Conservation (phyloP, 2,113 vertebrate genomes). For the Psittacus erithacus region DNA sequence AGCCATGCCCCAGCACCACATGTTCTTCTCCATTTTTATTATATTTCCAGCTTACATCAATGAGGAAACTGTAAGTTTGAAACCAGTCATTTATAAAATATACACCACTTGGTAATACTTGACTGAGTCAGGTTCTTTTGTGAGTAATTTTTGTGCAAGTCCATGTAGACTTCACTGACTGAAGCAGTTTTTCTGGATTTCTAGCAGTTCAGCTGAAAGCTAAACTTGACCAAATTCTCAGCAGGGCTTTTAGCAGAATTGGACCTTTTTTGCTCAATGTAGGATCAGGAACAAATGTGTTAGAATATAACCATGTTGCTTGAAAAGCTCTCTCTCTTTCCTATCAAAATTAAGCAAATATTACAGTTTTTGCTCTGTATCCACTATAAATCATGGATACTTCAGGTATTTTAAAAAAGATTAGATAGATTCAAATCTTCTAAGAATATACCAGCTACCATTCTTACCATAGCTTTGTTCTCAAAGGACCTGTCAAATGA, state of each 20-base stretch:
- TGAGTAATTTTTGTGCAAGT: background rate
- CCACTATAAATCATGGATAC: background rate
- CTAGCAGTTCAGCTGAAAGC: background rate
- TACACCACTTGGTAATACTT: background rate
- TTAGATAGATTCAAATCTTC: background rate
- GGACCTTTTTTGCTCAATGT: background rate
- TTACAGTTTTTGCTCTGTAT: background rate
- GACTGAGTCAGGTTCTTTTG: background rate
- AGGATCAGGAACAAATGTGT: background rate
- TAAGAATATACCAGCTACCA: background rate
- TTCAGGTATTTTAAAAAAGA: background rate
- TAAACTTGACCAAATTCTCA: constrained; percentile 5
- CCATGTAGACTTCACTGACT: background rate
- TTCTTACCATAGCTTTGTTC: constrained; percentile 20
- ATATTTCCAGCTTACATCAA: background rate
- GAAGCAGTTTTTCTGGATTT: background rate
- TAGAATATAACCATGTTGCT: background rate
- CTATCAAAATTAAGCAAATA: background rate
- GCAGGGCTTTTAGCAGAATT: background rate
- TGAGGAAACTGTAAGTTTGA: background rate
- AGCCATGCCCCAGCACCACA: background rate
- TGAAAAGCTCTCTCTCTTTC: background rate
- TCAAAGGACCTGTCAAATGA: constrained; percentile 40
- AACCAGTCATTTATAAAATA: background rate
- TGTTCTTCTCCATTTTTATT: background rate